phyloP scores from a whole-genome alignment of 2,888 invertebrate species.

The Dryococelus australis region DNA sequence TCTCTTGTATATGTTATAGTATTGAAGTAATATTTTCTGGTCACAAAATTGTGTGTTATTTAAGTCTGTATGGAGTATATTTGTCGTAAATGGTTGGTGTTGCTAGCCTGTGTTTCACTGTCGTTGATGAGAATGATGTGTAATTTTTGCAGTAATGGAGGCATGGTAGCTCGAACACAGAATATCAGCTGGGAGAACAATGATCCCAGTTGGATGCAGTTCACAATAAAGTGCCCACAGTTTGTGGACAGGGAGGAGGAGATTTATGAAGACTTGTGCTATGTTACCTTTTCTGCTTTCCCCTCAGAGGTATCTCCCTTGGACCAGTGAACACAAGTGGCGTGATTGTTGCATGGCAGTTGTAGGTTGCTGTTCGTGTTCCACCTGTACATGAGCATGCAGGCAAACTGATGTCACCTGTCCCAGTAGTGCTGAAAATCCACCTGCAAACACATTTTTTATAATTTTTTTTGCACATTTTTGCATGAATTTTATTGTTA shows the following conservation, averaged over 20 bases:
- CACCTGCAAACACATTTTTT: too few species aligned
- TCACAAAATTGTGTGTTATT: too few species aligned
- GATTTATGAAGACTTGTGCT: constrained; percentile 89
- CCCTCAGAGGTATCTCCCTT: constrained; percentile 68
- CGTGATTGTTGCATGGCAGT: neutral
- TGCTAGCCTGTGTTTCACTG: too few species aligned
- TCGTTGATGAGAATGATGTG: neutral
- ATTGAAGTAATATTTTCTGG: too few species aligned
- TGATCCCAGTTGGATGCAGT: constrained; percentile 71
- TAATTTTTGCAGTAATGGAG: neutral
- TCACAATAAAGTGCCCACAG: constrained; percentile 68
- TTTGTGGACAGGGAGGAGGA: constrained; percentile 77
- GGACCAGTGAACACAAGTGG: neutral
- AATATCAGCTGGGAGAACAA: constrained; percentile 42
- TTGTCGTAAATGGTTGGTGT: too few species aligned
- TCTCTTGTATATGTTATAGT: too few species aligned
- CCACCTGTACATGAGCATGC: neutral
- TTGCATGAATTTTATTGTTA: neutral
- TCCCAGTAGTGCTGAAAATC: too few species aligned
- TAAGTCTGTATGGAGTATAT: too few species aligned
- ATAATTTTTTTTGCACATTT: neutral
- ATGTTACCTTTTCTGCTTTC: constrained; percentile 79
- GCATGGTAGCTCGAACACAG: constrained; percentile 25
- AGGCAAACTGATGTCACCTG: too few species aligned
- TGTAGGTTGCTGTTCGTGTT: constrained; percentile 1